Evolutionary conservation across 2,113 vertebrate species (phyloP), one percentile per base, ranked within the genome.

Genomic region (Mirza zaza): DNA sequence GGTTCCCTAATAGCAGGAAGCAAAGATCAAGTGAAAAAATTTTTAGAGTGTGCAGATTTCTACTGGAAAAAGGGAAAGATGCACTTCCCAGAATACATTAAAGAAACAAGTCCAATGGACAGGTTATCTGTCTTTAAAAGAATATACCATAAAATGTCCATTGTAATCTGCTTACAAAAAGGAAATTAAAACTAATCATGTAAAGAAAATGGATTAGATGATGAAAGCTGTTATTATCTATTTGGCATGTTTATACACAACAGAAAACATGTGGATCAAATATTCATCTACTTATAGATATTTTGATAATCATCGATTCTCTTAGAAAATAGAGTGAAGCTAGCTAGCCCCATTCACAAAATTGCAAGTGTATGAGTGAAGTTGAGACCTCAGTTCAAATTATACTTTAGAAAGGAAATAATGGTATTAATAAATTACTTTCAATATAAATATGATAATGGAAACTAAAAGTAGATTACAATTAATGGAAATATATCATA

Each of bases 311-410:
- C 76, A 0, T 29, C 25, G 57, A 17, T 93, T 96, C 36, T 39
- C 20, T 95, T 90, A 63, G 63, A 94, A n/a, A 94, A 42, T 25
- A 91, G 36, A 75, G 61, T 82, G 6, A 95, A 93, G 20, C 34
- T 81, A 93, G 23, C 34, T 81, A 87, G n/a, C 8, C 4, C 13
- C 3, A 6, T 68, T 93, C 80, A 79, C 34, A 67, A 89, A 97
- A 57, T 17, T 57, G 7, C 36, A 81, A 45, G 39, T 29, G 21
- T 23, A 48, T 45, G 86, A 13, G 50, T n/a, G 15, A 39, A 81
- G 23, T 67, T 95, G 73, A 98, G 90, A 93, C 36, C 17, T 63
- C 89, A 92, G 70, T n/a, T 3, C 75, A 48, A 97, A 84, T 82
- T 92, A 84, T 95, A 83, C 9, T 11, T 83, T 45, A 79, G 50